Evolutionary conservation across 2,888 invertebrate species (phyloP), one percentile per base, ranked within the genome.

Genomic region (Eupelmus urozonus): DNA sequence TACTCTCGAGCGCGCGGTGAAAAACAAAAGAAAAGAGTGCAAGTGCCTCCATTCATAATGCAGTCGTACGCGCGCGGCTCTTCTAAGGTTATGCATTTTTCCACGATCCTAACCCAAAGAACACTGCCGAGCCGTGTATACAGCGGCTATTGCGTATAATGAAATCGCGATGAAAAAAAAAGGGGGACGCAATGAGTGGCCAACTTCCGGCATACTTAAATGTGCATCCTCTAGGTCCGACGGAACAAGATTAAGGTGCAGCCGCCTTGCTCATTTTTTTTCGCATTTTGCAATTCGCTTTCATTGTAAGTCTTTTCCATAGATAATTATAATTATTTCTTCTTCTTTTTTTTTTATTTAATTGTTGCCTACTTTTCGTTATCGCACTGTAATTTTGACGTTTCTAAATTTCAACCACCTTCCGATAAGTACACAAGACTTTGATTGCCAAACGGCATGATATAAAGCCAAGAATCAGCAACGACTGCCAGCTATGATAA

Each of bases 61-160:
- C 25, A 25, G n/a, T n/a, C n/a, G n/a, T n/a, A n/a, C n/a, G n/a
- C n/a, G n/a, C n/a, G n/a, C n/a, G n/a, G n/a, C n/a, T n/a, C 40
- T 4, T 29, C 57, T 67, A 53, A 75, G 60, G 67, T 67, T 75
- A 60, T 67, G 42, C 23, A 29, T 67, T 62, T 74, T 75, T 75
- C 73, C 75, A 75, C 60, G 67, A 67, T 51, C 16, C 40, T 18
- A 20, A 53, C 25, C n/a, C 4, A 55, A 29, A 72, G 42, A 63
- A 13, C 53, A 18, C 2, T n/a, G n/a, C n/a, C n/a, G n/a, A n/a
- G n/a, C 53, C 20, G 16, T 34, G 13, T 25, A 16, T 13, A 23
- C 27, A 4, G 4, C 45, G n/a, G 25, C 34, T 16, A 27, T 29
- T 45, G 63, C 57, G 23, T 23, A 76, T 62, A 60, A 76, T 69